A percentile compares a stretch with the other conserved stretches of the same genome.
These are phyloP conservation scores for Orussus abietinus DNA, from an alignment of 1,140 invertebrate genomes.

Conservation along the genomic window DNA sequence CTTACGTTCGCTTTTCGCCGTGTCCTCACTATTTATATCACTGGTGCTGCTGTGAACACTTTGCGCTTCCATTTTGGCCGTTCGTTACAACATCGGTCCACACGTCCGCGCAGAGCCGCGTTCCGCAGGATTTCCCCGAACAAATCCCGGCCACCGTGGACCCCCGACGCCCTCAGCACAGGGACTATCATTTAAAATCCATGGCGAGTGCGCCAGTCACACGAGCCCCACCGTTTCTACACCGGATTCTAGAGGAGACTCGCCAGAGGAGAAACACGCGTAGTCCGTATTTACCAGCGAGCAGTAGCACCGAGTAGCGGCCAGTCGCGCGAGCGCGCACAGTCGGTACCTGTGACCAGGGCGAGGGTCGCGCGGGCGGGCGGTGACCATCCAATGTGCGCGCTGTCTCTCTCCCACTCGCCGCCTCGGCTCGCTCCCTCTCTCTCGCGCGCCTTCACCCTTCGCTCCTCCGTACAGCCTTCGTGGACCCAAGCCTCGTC, in stretches of 20 bases:
- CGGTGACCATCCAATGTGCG: slow-evolving; percentile 9
- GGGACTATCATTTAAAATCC: slow-evolving; percentile 29
- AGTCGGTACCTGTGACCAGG: neutral
- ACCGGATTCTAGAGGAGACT: slow-evolving; percentile 12
- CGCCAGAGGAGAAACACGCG: slow-evolving; percentile 16
- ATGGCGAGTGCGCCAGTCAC: slow-evolving; percentile 14
- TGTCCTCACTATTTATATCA: slow-evolving; percentile 54
- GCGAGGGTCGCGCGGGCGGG: neutral
- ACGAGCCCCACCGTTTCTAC: slow-evolving; percentile 10
- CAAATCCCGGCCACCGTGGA: slow-evolving; percentile 12
- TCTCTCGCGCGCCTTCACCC: slow-evolving; percentile 4
- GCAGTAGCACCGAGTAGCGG: neutral
- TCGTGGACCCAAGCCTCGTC: no score
- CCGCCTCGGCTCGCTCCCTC: slow-evolving; percentile 5
- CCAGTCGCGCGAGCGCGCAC: neutral
- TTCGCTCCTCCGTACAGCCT: neutral
- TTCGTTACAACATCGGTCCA: slow-evolving; percentile 44
- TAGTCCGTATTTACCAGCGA: slow-evolving; percentile 15
- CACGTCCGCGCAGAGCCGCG: no score
- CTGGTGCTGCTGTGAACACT: slow-evolving; percentile 50
- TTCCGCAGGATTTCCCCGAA: slow-evolving; percentile 3
- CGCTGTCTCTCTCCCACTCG: slow-evolving; percentile 4
- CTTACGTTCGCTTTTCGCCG: slow-evolving; percentile 45
- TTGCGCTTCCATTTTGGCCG: slow-evolving; percentile 52
- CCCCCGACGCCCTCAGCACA: slow-evolving; percentile 2